Evolutionary conservation across 2,888 invertebrate species (phyloP), one percentile per base, ranked within the genome.

Genomic region (Steinernema carpocapsae): DNA sequence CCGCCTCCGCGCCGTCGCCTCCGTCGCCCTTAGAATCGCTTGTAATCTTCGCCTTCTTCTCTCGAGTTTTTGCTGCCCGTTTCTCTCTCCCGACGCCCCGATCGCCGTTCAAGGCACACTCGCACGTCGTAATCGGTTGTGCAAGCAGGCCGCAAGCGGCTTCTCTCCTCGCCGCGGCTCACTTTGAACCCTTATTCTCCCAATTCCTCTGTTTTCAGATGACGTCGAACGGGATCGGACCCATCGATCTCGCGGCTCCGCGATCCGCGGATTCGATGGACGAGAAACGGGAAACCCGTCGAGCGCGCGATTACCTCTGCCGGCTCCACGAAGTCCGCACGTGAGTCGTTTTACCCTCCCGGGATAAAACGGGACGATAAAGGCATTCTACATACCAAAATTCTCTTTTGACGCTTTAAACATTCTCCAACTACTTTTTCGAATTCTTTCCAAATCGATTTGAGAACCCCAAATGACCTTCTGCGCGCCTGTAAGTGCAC

Each of bases 281-380:
- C 86, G 90, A 91, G 75, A 91, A 92, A 82, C 90, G 93, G 80
- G 92, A 92, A 85, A 91, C 92, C 87, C 92, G 92, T 70, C 89
- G 92, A 71, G 93, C 93, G 0, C 93, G 93, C 84, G 92, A 93
- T 87, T 93, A 93, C 87, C 89, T 93, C 37, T 93, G 93, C 88
- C 92, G 92, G 82, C 88, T 93, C 77, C 92, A 93, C 88, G 93
- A 93, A 89, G 92, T 93, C 0, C 92, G 92, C 89, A 91, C 91
- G 90, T 91, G 86, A 87, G 89, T 88, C 51, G 32, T 29, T 32
- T 37, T 4, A 48, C n/a, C 14, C 48, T 3, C 3, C 17, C 29
- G 64, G 24, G 51, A 7, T 22, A 22, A 22, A 24, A 24, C 56
- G 10, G 17, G 17, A 22, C 64, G 17, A 59, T 29, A 24, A 17